Base-by-base conservation (phyloP, 2,888 invertebrate species). In the Phragmatobia fuliginosa region DNA sequence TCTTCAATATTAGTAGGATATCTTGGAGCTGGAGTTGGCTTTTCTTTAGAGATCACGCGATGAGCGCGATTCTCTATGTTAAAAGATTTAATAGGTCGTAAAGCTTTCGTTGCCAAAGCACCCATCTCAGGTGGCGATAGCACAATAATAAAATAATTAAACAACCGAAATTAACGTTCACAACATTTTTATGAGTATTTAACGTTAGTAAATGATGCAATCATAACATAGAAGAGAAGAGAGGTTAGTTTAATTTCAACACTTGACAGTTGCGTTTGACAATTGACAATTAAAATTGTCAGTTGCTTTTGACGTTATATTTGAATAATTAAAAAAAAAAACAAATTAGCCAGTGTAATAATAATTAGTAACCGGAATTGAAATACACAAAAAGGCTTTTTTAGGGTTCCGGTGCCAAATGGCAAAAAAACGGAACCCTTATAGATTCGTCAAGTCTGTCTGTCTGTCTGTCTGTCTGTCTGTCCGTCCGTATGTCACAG, bases 61-160 rank as follows among this genome's bases (percentile, higher is more conserved):
- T 97, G 96, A 36, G 97, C 97, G 75, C 98, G 96, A 89, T 96
- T 97, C 87, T 97, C 98, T 3, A 97, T 95, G 90, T 98, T 98
- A 82, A 96, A 97, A 36, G 96, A 96, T 87, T 96, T 96, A 25
- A 95, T 83, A 28, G 97, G 97, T 73, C 96, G 92, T 33, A 95
- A 90, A 64, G 96, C 90, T 80, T 92, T 91, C 1, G 97, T 96
- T 79, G 96, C 92, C 82, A 96, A 94, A 91, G 96, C 96, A 82
- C 97, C 97, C 97, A 97, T 97, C 91, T 94, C 84, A 90, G 85
- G 91, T 87, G 90, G 91, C 92, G 83, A 83, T 93, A 92, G 91
- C 76, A 73, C 78, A 76, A 72, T 71, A 66, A 65, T 73, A 41
- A 62, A 66, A 59, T 70, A 72, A 72, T 72, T 76, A 77, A 49